Evolutionary conservation across 1,140 invertebrate genomes (phyloP).

Genomic region (Diorhabda carinulata): DNA sequence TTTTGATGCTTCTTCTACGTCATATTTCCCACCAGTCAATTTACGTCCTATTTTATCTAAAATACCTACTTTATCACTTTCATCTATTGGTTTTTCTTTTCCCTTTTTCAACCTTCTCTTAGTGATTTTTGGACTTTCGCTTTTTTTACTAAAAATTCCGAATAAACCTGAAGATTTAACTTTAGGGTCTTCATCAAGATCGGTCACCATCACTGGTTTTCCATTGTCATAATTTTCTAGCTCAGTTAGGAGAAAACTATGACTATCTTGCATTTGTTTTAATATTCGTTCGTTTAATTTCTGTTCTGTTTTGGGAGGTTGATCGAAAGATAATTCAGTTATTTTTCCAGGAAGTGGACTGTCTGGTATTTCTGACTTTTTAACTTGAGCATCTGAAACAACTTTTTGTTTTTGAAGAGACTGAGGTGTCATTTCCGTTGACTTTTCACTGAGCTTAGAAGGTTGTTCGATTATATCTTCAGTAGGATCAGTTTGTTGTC

Average conservation of each 20-base stretch:
- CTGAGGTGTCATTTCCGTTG: neutral
- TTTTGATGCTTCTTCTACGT: neutral
- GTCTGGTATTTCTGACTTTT: conserved; percentile 22
- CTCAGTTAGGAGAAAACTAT: conserved; percentile 34
- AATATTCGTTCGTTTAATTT: conserved; percentile 21
- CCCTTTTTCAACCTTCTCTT: conserved; percentile 33
- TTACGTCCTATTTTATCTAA: conserved; percentile 19
- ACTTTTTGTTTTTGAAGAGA: neutral
- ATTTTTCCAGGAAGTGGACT: conserved; percentile 2
- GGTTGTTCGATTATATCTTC: neutral
- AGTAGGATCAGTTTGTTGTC: conserved; percentile 17
- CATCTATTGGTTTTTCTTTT: conserved; percentile 28
- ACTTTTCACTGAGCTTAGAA: conserved; percentile 10
- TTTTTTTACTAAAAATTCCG: conserved; percentile 32
- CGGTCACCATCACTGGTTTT: conserved; percentile 27
- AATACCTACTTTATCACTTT: conserved; percentile 15
- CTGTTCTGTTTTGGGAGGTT: neutral
- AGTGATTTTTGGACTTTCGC: conserved; percentile 27
- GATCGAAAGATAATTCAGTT: conserved; percentile 3
- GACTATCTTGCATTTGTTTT: conserved; percentile 32
- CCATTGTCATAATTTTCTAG: conserved; percentile 34
- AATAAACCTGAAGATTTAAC: conserved; percentile 30
- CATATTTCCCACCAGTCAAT: conserved; percentile 9
- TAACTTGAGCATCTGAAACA: neutral
- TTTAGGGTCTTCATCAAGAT: conserved; percentile 29